Conservation (phyloP, 2,113 vertebrate genomes). For the Struthio camelus region DNA sequence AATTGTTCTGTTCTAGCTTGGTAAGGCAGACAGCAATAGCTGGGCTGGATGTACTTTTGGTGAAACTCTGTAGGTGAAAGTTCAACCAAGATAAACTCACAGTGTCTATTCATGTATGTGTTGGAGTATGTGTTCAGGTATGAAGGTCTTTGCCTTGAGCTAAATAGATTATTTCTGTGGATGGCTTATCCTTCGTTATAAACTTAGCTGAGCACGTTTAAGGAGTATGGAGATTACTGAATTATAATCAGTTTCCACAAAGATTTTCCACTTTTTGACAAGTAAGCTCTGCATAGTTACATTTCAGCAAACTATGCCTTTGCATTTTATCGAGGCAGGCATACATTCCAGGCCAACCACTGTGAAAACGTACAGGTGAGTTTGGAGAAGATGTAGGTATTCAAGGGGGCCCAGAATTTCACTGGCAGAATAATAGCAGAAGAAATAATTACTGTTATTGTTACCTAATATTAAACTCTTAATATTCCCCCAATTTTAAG, state of each 20-base stretch:
- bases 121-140: not conserved
- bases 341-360: not conserved
- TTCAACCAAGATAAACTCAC: not conserved
- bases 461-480: not conserved
- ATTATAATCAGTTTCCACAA: not conserved
- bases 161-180: not conserved
- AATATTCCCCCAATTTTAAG: not conserved
- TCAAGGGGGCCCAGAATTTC: not conserved
- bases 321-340: not conserved
- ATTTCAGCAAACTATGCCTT: not conserved
- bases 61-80: not conserved
- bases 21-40: not conserved
- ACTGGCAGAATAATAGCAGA: not conserved
- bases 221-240: not conserved
- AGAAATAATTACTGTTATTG: not conserved
- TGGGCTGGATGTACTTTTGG: not conserved
- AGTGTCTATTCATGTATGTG: not conserved
- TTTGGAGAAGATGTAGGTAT: not conserved
- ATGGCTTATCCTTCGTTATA: not conserved
- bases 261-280: not conserved
- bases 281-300: not conserved
- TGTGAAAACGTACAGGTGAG: accelerated
- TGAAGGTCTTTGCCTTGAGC: not conserved
- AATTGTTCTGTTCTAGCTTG: not conserved
- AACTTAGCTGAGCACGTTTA: not conserved